phyloP scores from a whole-genome alignment of 2,113 vertebrate species.

The Setophaga coronata region DNA sequence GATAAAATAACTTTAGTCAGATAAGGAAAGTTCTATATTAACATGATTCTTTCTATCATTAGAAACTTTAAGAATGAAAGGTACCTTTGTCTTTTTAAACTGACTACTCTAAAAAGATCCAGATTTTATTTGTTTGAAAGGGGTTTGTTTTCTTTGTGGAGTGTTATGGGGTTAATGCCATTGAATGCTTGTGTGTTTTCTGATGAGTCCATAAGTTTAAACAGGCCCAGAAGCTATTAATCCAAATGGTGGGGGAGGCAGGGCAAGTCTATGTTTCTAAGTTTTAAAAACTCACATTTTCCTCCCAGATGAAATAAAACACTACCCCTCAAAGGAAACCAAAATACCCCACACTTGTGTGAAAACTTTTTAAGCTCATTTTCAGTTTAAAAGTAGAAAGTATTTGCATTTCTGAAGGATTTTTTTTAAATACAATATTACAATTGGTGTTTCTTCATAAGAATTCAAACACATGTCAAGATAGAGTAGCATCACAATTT shows the following conservation, averaged over 20 bases:
- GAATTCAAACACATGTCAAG: background rate
- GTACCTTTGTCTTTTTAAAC: background rate
- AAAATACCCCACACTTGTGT: rapidly evolving
- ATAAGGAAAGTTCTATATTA: background rate
- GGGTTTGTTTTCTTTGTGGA: rapidly evolving
- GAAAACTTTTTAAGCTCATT: background rate
- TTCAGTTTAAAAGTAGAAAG: background rate
- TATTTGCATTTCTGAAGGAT: background rate
- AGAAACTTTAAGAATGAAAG: background rate
- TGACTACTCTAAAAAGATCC: background rate
- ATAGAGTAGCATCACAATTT: background rate
- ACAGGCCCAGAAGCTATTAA: background rate
- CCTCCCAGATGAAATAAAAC: background rate
- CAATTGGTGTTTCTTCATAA: background rate
- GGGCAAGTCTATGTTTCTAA: background rate
- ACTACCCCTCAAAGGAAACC: background rate
- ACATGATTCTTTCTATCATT: background rate
- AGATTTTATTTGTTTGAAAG: background rate
- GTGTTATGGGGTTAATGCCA: background rate
- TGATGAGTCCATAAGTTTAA: too few relatives aligned
- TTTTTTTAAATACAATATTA: background rate
- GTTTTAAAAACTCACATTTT: background rate
- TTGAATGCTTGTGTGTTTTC: background rate
- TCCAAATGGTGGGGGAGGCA: background rate
- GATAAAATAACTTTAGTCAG: background rate